Conservation (phyloP, 2,888 invertebrate species). For the Plebejus argus region DNA sequence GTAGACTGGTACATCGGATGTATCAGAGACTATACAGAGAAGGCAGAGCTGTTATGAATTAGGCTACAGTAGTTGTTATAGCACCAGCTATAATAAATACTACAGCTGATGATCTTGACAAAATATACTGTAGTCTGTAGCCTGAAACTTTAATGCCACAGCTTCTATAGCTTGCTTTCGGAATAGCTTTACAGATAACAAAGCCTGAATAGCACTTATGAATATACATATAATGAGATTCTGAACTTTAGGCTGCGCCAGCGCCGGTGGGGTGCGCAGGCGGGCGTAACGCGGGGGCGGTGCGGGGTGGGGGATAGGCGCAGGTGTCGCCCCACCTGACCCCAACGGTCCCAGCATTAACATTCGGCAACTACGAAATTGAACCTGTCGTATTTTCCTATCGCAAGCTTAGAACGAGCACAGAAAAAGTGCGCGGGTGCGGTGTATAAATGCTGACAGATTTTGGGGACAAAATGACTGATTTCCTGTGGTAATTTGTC, state of each 20-base stretch:
- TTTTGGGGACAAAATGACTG: background rate
- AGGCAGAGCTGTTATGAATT: background rate
- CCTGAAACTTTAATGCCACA: background rate
- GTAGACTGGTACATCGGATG: too few species aligned
- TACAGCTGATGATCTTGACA: too few species aligned
- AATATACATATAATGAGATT: slow-evolving; percentile 1
- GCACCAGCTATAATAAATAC: too few species aligned
- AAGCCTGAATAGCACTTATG: background rate
- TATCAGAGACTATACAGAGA: too few species aligned
- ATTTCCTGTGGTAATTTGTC: background rate
- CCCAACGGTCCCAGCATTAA: slow-evolving; percentile 3
- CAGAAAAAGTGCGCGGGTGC: background rate
- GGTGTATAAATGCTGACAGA: background rate
- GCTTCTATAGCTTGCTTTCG: background rate
- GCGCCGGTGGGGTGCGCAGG: slow-evolving; percentile 23
- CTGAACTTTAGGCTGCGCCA: slow-evolving; percentile 14
- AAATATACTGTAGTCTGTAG: too few species aligned
- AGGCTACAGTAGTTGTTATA: background rate
- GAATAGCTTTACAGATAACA: background rate
- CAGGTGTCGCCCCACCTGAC: slow-evolving; percentile 14
- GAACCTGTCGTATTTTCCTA: background rate
- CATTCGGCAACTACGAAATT: background rate
- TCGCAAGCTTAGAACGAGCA: background rate
- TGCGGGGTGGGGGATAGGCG: background rate
- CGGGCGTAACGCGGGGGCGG: background rate